A percentile compares a stretch with the other conserved stretches of the same genome.
Conservation (phyloP, 2,113 vertebrate genomes). For the Anarhynchus alexandrinus region DNA sequence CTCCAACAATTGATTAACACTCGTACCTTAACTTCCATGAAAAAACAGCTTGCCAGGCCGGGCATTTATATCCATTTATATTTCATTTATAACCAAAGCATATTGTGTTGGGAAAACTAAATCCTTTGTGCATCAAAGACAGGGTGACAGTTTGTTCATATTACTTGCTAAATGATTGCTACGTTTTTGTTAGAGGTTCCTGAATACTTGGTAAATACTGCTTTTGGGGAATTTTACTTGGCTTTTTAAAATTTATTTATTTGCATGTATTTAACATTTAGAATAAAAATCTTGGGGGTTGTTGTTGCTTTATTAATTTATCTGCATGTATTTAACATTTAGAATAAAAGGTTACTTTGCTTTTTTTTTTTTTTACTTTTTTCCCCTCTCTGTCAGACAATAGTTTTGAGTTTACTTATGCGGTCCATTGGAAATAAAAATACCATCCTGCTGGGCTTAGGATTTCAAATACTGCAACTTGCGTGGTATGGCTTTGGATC, state of each 20-base stretch:
- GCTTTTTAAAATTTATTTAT: background rate
- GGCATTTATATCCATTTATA: too few species aligned
- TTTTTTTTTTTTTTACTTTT: background rate
- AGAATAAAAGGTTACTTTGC: background rate
- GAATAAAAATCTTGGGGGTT: background rate
- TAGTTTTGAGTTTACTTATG: slow-evolving; percentile 89
- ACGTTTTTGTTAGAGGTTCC: rapidly evolving
- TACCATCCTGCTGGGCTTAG: slow-evolving; percentile 85
- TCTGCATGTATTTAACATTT: background rate
- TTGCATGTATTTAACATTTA: background rate
- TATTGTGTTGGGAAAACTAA: background rate
- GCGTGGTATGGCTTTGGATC: slow-evolving; percentile 90
- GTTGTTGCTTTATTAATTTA: background rate
- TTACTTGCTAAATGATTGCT: background rate
- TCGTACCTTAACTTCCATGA: background rate
- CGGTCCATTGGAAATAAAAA: slow-evolving; percentile 91
- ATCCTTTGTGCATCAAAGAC: background rate
- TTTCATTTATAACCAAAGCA: background rate
- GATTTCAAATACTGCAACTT: slow-evolving; percentile 87
- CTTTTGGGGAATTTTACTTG: background rate
- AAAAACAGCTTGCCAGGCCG: background rate
- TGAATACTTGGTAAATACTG: background rate
- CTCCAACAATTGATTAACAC: background rate
- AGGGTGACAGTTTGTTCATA: background rate
- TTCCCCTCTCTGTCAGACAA: slow-evolving; percentile 66